phyloP scores from a whole-genome alignment of 2,888 invertebrate species.

The Heteropelma amictum region DNA sequence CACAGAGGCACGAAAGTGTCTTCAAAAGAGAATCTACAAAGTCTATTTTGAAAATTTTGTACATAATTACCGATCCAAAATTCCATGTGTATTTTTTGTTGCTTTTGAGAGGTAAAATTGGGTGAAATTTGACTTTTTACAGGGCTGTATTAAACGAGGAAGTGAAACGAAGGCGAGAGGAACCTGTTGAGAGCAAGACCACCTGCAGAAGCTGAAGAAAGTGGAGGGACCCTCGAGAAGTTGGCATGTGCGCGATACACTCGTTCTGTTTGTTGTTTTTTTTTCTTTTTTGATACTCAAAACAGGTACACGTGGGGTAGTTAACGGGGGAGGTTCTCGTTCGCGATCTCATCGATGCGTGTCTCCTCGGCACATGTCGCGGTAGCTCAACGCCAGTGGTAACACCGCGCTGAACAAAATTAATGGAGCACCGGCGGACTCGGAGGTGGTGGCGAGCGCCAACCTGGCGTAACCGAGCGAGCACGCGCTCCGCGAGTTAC shows the following conservation, averaged over 20 bases:
- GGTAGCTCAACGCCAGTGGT: background rate
- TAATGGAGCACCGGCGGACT: slow-evolving; percentile 3
- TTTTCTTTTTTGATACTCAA: too few species aligned
- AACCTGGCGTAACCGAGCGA: slow-evolving; percentile 29
- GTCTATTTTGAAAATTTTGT: background rate
- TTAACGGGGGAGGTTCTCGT: background rate
- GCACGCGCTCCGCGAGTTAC: slow-evolving; percentile 39
- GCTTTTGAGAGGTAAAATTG: too few species aligned
- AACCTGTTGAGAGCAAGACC: slow-evolving; percentile 27
- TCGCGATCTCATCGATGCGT: slow-evolving; percentile 56
- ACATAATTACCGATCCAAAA: background rate
- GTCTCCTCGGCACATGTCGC: slow-evolving; percentile 65
- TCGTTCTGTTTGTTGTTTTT: slow-evolving; percentile 8
- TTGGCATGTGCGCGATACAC: slow-evolving; percentile 22
- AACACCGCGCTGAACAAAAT: slow-evolving; percentile 9
- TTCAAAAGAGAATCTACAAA: background rate
- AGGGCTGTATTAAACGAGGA: background rate
- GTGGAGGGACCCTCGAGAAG: background rate
- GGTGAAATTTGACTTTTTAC: too few species aligned
- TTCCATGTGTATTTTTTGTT: too few species aligned
- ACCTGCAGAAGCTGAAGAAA: slow-evolving; percentile 61
- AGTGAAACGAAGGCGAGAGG: background rate
- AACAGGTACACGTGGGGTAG: slow-evolving; percentile 55
- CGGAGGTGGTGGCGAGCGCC: background rate
- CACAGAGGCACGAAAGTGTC: background rate